These are phyloP conservation scores for Bergia sp. DNA, from an alignment of 92 coral and sea anemone species.

Conservation along the genomic window DNA sequence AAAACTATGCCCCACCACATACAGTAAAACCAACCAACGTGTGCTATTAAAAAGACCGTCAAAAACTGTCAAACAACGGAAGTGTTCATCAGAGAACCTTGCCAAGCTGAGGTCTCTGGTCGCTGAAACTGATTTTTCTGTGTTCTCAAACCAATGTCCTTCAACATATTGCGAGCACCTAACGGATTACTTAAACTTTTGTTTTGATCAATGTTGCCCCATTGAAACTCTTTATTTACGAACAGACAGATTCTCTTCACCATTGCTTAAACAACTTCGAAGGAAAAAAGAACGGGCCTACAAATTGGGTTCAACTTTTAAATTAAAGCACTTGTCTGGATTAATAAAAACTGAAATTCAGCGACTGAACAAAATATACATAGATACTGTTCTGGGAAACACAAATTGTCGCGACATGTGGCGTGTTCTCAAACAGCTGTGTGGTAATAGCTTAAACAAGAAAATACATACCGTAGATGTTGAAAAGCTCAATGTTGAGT, in stretches of 20 bases:
- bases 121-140: no score
- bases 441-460: background rate
- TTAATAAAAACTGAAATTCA: background rate
- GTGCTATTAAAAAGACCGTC: rapidly evolving
- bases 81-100: no score
- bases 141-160: rapidly evolving
- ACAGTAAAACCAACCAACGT: no score
- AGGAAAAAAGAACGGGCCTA: background rate
- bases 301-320: background rate
- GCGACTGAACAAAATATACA: background rate
- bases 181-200: no score
- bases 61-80: no score
- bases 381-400: background rate
- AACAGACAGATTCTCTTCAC: background rate
- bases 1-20: no score
- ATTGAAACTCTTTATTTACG: background rate
- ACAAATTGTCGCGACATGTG: background rate
- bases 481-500: background rate
- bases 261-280: background rate
- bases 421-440: background rate
- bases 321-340: background rate
- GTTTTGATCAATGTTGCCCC: background rate
- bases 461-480: background rate
- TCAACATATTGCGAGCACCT: no score
- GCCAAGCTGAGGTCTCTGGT: rapidly evolving